Evolutionary conservation across 1,140 invertebrate genomes (phyloP).

Genomic region (Tetraneura akinire): DNA sequence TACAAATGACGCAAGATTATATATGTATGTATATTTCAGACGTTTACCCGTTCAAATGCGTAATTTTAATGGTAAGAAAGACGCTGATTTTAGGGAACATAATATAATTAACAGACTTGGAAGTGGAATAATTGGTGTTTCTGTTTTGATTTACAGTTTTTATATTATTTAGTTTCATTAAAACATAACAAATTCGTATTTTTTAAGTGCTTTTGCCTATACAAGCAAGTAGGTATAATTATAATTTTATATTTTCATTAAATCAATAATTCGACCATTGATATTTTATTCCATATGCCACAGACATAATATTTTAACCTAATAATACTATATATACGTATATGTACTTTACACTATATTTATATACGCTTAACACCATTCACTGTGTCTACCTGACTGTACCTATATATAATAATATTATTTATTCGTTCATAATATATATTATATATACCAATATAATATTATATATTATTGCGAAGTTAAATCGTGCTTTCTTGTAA

Average conservation of each 20-base stretch:
- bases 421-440: not conserved
- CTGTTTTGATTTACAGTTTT: constrained; percentile 4
- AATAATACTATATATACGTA: not conserved
- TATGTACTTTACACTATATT: not conserved
- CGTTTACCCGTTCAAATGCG: constrained; percentile 51
- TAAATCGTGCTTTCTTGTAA: not conserved
- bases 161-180: not conserved
- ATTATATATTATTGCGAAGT: too few species aligned
- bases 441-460: not conserved
- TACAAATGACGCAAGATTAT: constrained; percentile 51
- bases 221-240: too few species aligned
- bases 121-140: not conserved
- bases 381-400: not conserved
- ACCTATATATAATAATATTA: too few species aligned
- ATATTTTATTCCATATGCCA: not conserved
- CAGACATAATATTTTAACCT: not conserved
- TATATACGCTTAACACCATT: not conserved
- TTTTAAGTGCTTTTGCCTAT: constrained; percentile 1
- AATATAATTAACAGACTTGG: not conserved
- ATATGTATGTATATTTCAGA: constrained; percentile 51
- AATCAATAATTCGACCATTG: not conserved
- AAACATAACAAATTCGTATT: not conserved
- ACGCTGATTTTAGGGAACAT: constrained; percentile 26
- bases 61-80: constrained; percentile 47
- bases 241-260: not conserved